Percentiles rank a stretch among this genome's conserved stretches.
Conservation (phyloP, 2,888 invertebrate genomes). For the Sialis lutaria region DNA sequence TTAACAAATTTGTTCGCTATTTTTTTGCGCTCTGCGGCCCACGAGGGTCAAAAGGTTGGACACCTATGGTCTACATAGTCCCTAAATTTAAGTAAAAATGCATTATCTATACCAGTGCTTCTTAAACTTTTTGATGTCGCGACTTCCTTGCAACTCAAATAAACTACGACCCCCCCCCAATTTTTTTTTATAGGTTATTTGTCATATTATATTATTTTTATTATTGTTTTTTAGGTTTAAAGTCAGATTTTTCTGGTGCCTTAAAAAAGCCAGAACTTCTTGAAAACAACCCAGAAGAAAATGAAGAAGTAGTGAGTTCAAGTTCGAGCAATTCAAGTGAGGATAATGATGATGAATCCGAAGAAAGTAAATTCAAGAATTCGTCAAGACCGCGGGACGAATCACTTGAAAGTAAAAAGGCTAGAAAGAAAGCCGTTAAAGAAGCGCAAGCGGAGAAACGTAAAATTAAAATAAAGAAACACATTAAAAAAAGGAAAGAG, state of each 20-base stretch:
- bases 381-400: conserved; percentile 60
- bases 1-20: too few species aligned
- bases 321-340: conserved; percentile 17
- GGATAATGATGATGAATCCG: conserved; percentile 19
- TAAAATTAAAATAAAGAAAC: conserved; percentile 80
- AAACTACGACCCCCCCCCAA: too few species aligned
- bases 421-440: conserved; percentile 76
- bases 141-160: too few species aligned
- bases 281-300: conserved; percentile 16
- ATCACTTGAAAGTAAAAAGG: conserved; percentile 61
- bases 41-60: too few species aligned
- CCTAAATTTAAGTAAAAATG: too few species aligned
- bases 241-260: conserved; percentile 59
- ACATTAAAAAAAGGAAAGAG: conserved; percentile 79
- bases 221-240: conserved; percentile 37
- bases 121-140: too few species aligned
- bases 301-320: conserved; percentile 13
- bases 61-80: too few species aligned
- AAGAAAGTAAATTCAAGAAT: conserved; percentile 37
- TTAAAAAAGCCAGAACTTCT: conserved; percentile 46
- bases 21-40: too few species aligned
- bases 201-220: not conserved
- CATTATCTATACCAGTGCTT: too few species aligned
- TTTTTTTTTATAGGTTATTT: too few species aligned
- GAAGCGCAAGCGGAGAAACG: conserved; percentile 77